Base-by-base conservation (phyloP, 2,797 vertebrate species). In the Eidolon dupreanum region DNA sequence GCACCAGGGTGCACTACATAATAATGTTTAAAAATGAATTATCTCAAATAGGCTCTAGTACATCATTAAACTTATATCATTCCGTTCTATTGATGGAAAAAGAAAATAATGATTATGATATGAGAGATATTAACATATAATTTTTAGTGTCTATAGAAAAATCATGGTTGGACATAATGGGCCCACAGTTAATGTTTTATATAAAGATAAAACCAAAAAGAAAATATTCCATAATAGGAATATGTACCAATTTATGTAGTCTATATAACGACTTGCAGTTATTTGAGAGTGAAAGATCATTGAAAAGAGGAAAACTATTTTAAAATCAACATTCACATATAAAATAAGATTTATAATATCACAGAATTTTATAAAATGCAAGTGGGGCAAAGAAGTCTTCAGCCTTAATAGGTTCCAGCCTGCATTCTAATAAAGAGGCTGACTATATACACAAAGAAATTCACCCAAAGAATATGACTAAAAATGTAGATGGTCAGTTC, bases 11-110 rank as follows among this genome's bases (percentile, higher is more conserved):
- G 68, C 0, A 41, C 1, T 73, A 95, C 33, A 59, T 19, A 66
- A 66, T 17, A 49, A 90, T 57, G 46, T 96, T 68, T 70, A 93
- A 71, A 97, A 95, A 97, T 77, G 93, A 97, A 95, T 95, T 74
- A 97, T 63, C 83, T 97, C 66, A 84, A 96, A 93, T 33, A 96
- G 90, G 17, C 88, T 98, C 59, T 86, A 91, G 66, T 46, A 87
- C 19, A 33, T 97, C 12, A 95, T 1, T 90, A 66, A 97, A 96
- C 22, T 90, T 94, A 88, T 57, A 81, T 28, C 0, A 15, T 38
- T 38, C 38, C 53, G 93, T 92, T 90, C 87, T 96, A 86, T 24
- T 79, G 87, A 95, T 17, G 46, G 90, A 91, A 97, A 96, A 90
- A 53, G 20, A 97, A 97, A 97, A 89, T 70, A 96, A 90, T 73